phyloP scores from a whole-genome alignment of 2,113 vertebrate species.

The Triplophysa rosa region DNA sequence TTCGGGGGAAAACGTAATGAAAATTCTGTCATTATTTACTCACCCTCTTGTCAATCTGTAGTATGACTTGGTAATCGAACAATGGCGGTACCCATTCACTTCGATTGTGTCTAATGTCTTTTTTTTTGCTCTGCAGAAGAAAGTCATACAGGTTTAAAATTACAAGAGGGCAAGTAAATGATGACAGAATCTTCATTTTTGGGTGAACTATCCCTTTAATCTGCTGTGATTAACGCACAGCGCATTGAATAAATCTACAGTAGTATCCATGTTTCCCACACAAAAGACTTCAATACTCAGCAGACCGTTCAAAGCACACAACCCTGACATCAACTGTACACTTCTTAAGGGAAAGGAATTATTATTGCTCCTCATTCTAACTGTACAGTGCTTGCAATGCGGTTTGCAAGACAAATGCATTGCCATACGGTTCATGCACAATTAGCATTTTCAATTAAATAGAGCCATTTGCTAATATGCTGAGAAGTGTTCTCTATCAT shows the following conservation, averaged over 20 bases:
- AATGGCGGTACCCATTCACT: too few species aligned
- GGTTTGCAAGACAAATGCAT: slow-evolving; percentile 18
- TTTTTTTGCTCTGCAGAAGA: too few species aligned
- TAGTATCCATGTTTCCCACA: background rate
- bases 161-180: too few species aligned
- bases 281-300: background rate
- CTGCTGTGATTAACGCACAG: background rate
- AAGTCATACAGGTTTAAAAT: too few species aligned
- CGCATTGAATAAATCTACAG: background rate
- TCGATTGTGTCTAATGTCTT: too few species aligned
- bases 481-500: slow-evolving; percentile 57
- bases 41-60: too few species aligned
- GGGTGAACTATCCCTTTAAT: background rate
- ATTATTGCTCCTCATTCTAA: slow-evolving; percentile 9
- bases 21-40: background rate
- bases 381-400: background rate
- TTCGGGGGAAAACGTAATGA: background rate
- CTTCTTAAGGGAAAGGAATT: background rate
- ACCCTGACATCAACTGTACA: background rate
- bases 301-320: background rate
- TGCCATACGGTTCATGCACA: slow-evolving; percentile 31
- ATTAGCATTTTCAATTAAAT: slow-evolving; percentile 63
- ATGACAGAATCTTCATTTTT: too few species aligned
- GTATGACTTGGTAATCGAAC: too few species aligned
- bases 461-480: slow-evolving; percentile 55